Evolutionary conservation across 2,797 vertebrate genomes (phyloP).

Genomic region (Pangasius mekongensis): DNA sequence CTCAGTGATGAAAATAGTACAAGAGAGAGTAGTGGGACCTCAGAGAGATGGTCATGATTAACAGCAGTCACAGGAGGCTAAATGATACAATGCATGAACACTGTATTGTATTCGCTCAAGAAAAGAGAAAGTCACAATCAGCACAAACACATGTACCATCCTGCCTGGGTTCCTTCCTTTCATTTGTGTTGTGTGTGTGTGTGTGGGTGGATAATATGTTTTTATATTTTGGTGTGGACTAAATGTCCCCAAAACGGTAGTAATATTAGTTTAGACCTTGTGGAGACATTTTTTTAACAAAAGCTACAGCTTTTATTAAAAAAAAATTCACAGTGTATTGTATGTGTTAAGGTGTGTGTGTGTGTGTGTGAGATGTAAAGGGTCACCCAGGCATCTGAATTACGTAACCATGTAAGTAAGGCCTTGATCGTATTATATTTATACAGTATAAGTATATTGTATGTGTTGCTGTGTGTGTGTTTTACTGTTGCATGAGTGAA

Average conservation of each 20-base stretch:
- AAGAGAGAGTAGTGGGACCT: not conserved
- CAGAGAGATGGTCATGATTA: not conserved
- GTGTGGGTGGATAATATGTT: not conserved
- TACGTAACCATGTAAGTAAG: not conserved
- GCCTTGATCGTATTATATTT: not conserved
- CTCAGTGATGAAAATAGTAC: not conserved
- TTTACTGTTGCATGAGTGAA: conserved; percentile 41
- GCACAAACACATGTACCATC: conserved; percentile 44
- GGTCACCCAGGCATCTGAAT: conserved; percentile 5
- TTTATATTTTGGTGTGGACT: not conserved
- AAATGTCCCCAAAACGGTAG: not conserved
- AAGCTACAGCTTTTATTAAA: not conserved
- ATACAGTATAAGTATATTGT: conserved; percentile 13
- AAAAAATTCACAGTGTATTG: not conserved
- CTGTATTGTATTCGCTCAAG: conserved; percentile 4
- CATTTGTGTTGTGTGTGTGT: not conserved
- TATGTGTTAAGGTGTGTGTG: not conserved
- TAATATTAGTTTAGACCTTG: not conserved
- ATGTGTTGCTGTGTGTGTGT: conserved; percentile 24
- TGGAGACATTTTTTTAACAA: not conserved
- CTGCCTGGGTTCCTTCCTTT: conserved; percentile 44
- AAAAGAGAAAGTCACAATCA: conserved; percentile 44
- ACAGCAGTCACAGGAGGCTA: not conserved
- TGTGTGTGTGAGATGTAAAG: not conserved
- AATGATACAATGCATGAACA: conserved; percentile 21